These are phyloP conservation scores for Amblyteles armatorius DNA, from an alignment of 2,888 invertebrate genomes.

Conservation along the genomic window DNA sequence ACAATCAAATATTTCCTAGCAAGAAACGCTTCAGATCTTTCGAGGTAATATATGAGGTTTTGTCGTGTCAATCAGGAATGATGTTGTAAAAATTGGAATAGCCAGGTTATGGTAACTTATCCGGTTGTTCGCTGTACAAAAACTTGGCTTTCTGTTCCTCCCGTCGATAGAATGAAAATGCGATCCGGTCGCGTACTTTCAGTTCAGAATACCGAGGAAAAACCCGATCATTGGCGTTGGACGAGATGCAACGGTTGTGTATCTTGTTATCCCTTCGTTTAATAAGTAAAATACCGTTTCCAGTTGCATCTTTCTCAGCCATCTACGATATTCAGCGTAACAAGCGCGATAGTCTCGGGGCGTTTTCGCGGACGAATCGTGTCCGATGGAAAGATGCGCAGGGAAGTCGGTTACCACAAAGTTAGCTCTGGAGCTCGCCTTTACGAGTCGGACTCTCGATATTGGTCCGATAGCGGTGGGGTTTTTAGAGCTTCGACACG, in stretches of 20 bases:
- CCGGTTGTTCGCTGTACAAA: background rate
- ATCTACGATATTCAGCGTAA: constrained; percentile 13
- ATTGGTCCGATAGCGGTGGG: background rate
- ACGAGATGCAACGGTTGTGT: background rate
- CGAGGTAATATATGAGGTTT: background rate
- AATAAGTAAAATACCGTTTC: background rate
- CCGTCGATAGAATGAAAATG: too few species aligned
- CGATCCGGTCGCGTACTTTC: background rate
- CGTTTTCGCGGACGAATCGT: background rate
- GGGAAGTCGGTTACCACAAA: background rate
- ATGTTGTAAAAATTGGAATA: background rate
- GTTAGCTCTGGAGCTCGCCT: background rate
- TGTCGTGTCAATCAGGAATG: background rate
- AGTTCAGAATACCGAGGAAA: background rate
- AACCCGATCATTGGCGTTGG: background rate
- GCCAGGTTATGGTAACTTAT: background rate
- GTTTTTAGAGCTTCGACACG: constrained; percentile 8
- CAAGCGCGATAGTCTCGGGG: constrained; percentile 12
- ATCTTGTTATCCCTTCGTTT: background rate
- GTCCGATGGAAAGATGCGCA: background rate
- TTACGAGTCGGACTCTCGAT: background rate
- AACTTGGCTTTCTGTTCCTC: background rate
- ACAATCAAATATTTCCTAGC: background rate
- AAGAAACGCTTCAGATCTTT: background rate
- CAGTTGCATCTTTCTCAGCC: background rate